Evolutionary conservation across 2,888 invertebrate genomes (phyloP).

Genomic region (Mystacides longicornis): DNA sequence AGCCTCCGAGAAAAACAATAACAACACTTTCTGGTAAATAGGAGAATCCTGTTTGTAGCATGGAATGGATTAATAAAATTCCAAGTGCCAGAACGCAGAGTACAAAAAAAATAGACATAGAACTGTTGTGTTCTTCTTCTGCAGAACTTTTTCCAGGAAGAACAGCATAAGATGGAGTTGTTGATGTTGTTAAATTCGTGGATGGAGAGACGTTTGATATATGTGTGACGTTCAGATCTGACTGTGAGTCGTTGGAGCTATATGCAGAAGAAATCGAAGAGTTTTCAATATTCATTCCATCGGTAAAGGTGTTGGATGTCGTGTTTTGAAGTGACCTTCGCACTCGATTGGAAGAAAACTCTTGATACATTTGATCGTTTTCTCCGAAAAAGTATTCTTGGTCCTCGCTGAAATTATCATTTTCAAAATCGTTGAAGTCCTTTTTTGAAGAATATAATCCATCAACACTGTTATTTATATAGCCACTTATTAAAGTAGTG

Average conservation of each 20-base stretch:
- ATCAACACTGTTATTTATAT: neutral
- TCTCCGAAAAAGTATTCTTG: neutral
- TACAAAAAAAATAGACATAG: conserved; percentile 97
- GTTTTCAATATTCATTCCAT: conserved; percentile 10
- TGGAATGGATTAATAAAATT: conserved; percentile 87
- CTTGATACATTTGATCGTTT: conserved; percentile 5
- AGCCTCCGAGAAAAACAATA: conserved; percentile 88
- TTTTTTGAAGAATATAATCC: neutral
- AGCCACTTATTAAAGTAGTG: neutral
- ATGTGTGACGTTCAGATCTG: conserved; percentile 14
- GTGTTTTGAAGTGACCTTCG: conserved; percentile 15
- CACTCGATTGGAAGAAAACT: conserved; percentile 8
- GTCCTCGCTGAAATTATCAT: neutral
- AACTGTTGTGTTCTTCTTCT: conserved; percentile 93
- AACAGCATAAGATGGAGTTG: conserved; percentile 65
- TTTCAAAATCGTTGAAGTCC: neutral
- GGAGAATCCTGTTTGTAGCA: conserved; percentile 92
- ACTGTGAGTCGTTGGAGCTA: conserved; percentile 17
- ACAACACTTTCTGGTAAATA: conserved; percentile 97
- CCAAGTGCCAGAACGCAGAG: conserved; percentile 90
- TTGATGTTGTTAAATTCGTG: conserved; percentile 31
- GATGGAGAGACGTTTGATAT: conserved; percentile 7
- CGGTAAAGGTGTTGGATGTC: conserved; percentile 8
- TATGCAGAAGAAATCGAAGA: conserved; percentile 10
- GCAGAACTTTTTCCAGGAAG: conserved; percentile 85